phyloP scores from a whole-genome alignment of 2,888 invertebrate species.

The Apodemia mormo region DNA sequence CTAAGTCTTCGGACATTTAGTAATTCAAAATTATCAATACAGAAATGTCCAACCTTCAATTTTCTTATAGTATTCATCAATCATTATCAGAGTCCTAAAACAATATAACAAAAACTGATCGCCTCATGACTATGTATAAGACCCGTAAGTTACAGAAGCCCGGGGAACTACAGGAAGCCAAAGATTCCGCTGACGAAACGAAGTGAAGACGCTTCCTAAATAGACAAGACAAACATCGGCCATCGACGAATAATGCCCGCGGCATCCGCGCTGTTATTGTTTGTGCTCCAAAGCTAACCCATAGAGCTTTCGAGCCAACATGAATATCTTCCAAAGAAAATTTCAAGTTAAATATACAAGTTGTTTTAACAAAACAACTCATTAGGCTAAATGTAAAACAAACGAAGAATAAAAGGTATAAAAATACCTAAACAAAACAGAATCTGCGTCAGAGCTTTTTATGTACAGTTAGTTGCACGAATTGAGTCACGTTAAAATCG shows the following conservation, averaged over 20 bases:
- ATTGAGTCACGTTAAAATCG: too few relatives aligned
- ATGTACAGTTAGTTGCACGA: too few relatives aligned
- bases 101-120: constrained; percentile 15
- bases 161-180: constrained; percentile 16
- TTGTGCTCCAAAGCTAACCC: constrained; percentile 69
- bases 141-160: constrained; percentile 11
- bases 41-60: too few relatives aligned
- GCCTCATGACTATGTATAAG: constrained; percentile 13
- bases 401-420: too few relatives aligned
- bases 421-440: too few relatives aligned
- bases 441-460: too few relatives aligned
- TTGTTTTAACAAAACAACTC: not conserved
- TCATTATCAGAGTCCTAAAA: constrained; percentile 1
- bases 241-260: constrained; percentile 54
- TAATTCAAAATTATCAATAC: too few relatives aligned
- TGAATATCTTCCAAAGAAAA: constrained; percentile 14
- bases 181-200: constrained; percentile 19
- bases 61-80: not conserved
- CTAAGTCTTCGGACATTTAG: too few relatives aligned
- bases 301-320: constrained; percentile 24
- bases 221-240: constrained; percentile 71
- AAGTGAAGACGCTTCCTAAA: constrained; percentile 61
- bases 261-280: constrained; percentile 72
- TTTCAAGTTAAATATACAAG: not conserved
- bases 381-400: not conserved